Evolutionary conservation across 2,113 vertebrate species (phyloP).

Genomic region (Triplophysa tibetana): DNA sequence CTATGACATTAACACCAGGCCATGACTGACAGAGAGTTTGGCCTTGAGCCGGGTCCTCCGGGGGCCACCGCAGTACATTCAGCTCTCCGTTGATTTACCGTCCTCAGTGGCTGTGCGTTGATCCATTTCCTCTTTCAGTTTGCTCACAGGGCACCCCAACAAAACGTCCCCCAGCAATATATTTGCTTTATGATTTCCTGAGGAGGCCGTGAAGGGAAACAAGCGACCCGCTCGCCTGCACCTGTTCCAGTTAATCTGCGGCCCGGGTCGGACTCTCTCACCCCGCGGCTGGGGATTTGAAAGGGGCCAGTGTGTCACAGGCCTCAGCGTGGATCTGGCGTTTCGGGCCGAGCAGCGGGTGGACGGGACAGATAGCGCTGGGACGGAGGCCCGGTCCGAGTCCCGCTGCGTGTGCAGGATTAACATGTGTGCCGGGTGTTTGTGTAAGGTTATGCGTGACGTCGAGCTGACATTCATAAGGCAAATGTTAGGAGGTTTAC

Average conservation of each 20-base stretch:
- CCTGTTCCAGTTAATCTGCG: slow-evolving; percentile 80
- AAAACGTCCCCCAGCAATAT: slow-evolving; percentile 79
- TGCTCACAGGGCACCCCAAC: slow-evolving; percentile 82
- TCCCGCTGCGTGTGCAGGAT: slow-evolving; percentile 71
- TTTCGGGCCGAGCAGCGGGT: slow-evolving; percentile 40
- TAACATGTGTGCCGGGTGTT: slow-evolving; percentile 76
- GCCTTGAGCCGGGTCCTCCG: slow-evolving; percentile 69
- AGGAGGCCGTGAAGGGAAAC: slow-evolving; percentile 77
- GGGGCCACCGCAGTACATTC: slow-evolving; percentile 78
- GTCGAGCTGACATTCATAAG: slow-evolving; percentile 76
- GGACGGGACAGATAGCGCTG: slow-evolving; percentile 63
- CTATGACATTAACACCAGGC: slow-evolving; percentile 77
- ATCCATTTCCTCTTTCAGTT: slow-evolving; percentile 82
- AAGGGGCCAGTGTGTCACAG: slow-evolving; percentile 60
- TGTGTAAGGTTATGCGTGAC: slow-evolving; percentile 68
- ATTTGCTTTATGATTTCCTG: slow-evolving; percentile 88
- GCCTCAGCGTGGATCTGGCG: slow-evolving; percentile 70
- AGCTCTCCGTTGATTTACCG: slow-evolving; percentile 83
- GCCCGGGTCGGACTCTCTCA: slow-evolving; percentile 40
- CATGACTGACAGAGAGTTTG: slow-evolving; percentile 77
- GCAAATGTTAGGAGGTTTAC: slow-evolving; percentile 71
- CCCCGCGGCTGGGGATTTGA: slow-evolving; percentile 60
- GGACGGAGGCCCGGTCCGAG: slow-evolving; percentile 64
- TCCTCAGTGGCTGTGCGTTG: slow-evolving; percentile 74
- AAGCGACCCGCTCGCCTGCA: slow-evolving; percentile 65